These are phyloP conservation scores for Noctuana brunneofusca DNA, from an alignment of 2,888 invertebrate species.

Conservation along the genomic window DNA sequence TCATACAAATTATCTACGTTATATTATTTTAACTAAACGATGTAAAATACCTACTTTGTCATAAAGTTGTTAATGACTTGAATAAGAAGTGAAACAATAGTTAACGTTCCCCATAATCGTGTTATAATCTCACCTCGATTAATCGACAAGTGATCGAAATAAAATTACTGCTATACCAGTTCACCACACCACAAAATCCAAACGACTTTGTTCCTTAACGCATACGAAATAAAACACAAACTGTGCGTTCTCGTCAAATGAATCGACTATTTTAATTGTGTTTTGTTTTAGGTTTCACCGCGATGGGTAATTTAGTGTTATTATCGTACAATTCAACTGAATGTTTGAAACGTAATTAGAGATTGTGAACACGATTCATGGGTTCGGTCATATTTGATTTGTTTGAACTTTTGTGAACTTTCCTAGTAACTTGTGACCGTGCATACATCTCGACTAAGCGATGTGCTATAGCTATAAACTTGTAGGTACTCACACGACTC, in stretches of 20 bases:
- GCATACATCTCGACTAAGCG: too few relatives aligned
- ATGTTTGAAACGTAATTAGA: conserved; percentile 14
- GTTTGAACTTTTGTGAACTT: conserved; percentile 9
- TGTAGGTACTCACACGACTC: too few relatives aligned
- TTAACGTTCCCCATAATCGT: conserved; percentile 3
- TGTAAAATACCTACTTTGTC: too few relatives aligned
- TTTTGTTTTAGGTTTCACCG: conserved; percentile 12
- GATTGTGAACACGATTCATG: conserved; percentile 1
- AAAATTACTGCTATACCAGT: conserved; percentile 9
- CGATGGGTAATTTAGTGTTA: conserved; percentile 20
- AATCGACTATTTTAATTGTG: conserved; percentile 3
- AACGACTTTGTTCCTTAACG: conserved; percentile 10
- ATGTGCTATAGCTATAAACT: neutral
- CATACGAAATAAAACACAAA: neutral
- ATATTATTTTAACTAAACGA: too few relatives aligned
- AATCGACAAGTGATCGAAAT: conserved; percentile 19
- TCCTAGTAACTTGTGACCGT: neutral
- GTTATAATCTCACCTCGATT: conserved; percentile 4
- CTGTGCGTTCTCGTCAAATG: neutral
- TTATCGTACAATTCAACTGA: conserved; percentile 16
- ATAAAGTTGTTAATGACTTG: neutral
- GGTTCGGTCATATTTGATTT: conserved; percentile 3
- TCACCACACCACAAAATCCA: neutral
- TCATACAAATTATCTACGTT: too few relatives aligned
- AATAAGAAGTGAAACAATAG: conserved; percentile 5